Conservation (phyloP, 2,113 vertebrate genomes). For the Coracopsis vasa region DNA sequence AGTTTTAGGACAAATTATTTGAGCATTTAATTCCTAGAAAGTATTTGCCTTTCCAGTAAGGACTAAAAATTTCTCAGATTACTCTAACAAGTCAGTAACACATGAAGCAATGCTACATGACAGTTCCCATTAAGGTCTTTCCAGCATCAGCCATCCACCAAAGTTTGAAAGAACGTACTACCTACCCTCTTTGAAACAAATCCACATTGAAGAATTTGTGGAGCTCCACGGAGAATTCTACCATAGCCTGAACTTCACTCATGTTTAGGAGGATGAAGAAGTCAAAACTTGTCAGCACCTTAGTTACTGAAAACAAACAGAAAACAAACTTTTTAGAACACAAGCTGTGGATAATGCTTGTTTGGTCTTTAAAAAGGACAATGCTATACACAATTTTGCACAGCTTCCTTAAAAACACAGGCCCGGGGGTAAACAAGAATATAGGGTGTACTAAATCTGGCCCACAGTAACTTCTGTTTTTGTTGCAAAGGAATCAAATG, state of each 20-base stretch:
- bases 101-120: background rate
- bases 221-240: constrained; percentile 98
- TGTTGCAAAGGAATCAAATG: background rate
- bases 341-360: background rate
- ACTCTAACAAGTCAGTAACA: background rate
- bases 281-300: constrained; percentile 79
- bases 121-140: background rate
- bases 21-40: background rate
- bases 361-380: background rate
- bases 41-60: background rate
- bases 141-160: background rate
- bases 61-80: background rate
- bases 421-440: background rate
- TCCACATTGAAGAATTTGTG: constrained; percentile 99
- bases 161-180: constrained; percentile 3
- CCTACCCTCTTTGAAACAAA: constrained; percentile 98
- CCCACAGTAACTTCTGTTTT: background rate
- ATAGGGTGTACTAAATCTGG: background rate
- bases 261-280: constrained; percentile 85
- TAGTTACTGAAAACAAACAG: constrained; percentile 64
- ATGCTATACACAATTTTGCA: background rate
- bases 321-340: constrained; percentile 36
- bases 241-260: constrained; percentile 98
- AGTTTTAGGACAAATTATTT: background rate
- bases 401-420: background rate